These are phyloP conservation scores for Scaptodrosophila latifasciaeformis DNA, from an alignment of 2,888 invertebrate genomes.

Conservation along the genomic window DNA sequence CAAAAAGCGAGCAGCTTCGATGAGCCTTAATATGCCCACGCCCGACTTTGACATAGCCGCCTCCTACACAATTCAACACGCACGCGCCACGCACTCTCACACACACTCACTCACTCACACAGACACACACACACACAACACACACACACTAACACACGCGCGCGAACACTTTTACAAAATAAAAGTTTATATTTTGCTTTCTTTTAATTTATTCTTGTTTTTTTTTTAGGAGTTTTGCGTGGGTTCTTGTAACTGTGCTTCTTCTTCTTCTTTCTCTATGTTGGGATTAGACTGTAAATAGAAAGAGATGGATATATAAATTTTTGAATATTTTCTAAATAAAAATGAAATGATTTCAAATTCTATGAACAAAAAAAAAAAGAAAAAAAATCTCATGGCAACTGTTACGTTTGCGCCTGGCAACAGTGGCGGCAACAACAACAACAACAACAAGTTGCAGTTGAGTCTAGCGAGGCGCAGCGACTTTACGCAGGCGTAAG, in stretches of 20 bases:
- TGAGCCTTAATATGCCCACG: constrained; percentile 61
- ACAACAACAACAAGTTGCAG: constrained; percentile 39
- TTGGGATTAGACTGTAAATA: too few relatives aligned
- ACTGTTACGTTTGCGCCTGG: constrained; percentile 60
- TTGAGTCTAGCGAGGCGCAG: too few relatives aligned
- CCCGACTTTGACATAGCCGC: constrained; percentile 66
- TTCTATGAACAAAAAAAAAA: too few relatives aligned
- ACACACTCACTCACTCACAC: constrained; percentile 21
- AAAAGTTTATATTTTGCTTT: constrained; percentile 21
- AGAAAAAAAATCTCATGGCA: too few relatives aligned
- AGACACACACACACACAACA: constrained; percentile 10
- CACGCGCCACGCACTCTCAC: constrained; percentile 25
- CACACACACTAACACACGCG: constrained; percentile 12
- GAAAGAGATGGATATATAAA: too few relatives aligned
- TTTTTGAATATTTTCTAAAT: too few relatives aligned
- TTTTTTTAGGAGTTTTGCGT: constrained; percentile 25
- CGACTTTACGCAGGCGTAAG: too few relatives aligned
- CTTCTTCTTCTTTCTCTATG: too few relatives aligned
- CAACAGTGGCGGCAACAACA: constrained; percentile 18
- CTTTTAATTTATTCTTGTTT: constrained; percentile 17
- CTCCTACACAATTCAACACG: constrained; percentile 22
- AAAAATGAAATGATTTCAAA: too few relatives aligned
- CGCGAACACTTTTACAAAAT: constrained; percentile 48
- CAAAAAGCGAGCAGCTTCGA: constrained; percentile 72
- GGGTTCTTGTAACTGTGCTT: not conserved